A percentile compares a stretch with the other conserved stretches of the same genome.
Conservation (phyloP, 2,113 vertebrate genomes). For the Rissa tridactyla region DNA sequence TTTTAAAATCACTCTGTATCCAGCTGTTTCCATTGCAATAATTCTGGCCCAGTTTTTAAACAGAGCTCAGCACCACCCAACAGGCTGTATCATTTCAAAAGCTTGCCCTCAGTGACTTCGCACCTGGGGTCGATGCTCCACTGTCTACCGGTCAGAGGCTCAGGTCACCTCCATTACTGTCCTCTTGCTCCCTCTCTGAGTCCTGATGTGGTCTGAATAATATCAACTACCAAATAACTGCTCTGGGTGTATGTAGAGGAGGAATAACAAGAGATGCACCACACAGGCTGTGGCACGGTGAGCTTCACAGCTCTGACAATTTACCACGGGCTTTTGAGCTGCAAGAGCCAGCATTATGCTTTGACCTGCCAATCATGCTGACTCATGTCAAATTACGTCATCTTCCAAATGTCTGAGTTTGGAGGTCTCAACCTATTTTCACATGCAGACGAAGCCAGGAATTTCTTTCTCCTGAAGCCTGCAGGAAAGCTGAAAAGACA, state of each 20-base stretch:
- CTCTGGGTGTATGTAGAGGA: background rate
- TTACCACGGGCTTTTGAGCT: background rate
- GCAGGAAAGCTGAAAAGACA: background rate
- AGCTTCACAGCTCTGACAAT: background rate
- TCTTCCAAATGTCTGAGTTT: conserved; percentile 22
- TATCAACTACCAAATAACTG: background rate
- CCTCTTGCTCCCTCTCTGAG: background rate
- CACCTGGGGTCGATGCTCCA: background rate
- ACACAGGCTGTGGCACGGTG: background rate
- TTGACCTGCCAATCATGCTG: conserved; percentile 22
- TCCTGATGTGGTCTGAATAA: background rate
- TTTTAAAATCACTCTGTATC: conserved; percentile 2
- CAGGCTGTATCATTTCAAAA: background rate
- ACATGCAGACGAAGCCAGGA: background rate
- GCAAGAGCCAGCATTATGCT: background rate
- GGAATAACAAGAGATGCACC: background rate
- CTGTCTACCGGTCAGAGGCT: background rate
- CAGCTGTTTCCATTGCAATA: conserved; percentile 28
- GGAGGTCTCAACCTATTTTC: conserved; percentile 17
- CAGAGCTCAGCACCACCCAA: background rate
- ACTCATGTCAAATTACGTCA: conserved; percentile 18
- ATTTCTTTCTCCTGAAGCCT: background rate
- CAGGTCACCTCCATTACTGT: background rate
- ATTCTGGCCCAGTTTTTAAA: conserved; percentile 12
- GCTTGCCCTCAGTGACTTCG: background rate